Conservation (phyloP, 2,888 invertebrate species). For the Cephus pygmeus region DNA sequence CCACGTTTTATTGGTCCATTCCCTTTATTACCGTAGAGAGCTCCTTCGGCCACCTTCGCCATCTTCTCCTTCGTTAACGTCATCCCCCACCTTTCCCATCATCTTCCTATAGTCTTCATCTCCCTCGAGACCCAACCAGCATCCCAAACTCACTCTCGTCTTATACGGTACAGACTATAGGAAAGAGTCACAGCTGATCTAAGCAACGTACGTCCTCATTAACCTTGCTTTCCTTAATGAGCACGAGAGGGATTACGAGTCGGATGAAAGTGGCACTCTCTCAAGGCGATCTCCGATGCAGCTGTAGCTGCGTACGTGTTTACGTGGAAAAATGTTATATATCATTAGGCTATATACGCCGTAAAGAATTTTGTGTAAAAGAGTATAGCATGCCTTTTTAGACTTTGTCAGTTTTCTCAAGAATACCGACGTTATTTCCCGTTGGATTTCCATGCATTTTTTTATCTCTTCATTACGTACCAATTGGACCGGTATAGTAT, state of each 20-base stretch:
- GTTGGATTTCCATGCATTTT: not conserved
- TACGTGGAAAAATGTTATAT: slow-evolving; percentile 52
- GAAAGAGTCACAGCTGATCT: not conserved
- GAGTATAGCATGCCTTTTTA: not conserved
- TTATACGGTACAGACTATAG: not conserved
- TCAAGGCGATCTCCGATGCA: slow-evolving; percentile 36
- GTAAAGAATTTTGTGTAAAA: slow-evolving; percentile 16
- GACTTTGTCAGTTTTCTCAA: not conserved
- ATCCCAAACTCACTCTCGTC: not conserved
- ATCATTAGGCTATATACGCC: slow-evolving; percentile 7
- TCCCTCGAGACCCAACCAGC: not conserved
- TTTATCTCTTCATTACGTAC: not conserved
- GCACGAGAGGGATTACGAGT: slow-evolving; percentile 57
- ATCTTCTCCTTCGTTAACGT: not conserved
- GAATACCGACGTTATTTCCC: not conserved
- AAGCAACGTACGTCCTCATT: slow-evolving; percentile 25
- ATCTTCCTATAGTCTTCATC: not conserved
- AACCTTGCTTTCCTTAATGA: slow-evolving; percentile 64
- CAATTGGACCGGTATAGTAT: not conserved
- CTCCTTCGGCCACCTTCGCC: slow-evolving; percentile 6
- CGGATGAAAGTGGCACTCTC: slow-evolving; percentile 51
- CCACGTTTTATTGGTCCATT: slow-evolving; percentile 49
- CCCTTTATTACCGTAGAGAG: slow-evolving; percentile 46
- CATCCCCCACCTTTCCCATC: not conserved
- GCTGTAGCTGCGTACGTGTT: slow-evolving; percentile 50